These are phyloP conservation scores for Zygaena filipendulae DNA, from an alignment of 2,888 invertebrate genomes.

Conservation along the genomic window DNA sequence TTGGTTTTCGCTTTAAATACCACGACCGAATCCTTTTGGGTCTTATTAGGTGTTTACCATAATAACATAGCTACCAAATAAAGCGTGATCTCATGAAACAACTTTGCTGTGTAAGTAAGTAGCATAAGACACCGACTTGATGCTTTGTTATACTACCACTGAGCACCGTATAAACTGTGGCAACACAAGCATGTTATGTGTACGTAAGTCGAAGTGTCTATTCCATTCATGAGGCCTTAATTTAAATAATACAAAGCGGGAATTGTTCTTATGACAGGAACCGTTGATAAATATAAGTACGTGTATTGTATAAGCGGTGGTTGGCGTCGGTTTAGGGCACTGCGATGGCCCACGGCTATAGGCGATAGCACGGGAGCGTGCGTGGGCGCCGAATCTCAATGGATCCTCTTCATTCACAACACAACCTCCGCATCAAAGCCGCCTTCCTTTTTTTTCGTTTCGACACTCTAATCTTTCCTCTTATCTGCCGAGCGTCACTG, in stretches of 20 bases:
- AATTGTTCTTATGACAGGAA: constrained; percentile 35
- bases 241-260: constrained; percentile 40
- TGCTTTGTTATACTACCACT: too few relatives aligned
- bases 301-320: constrained; percentile 35
- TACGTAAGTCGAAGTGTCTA: too few relatives aligned
- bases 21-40: constrained; percentile 36
- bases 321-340: constrained; percentile 17
- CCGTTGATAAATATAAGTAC: constrained; percentile 28
- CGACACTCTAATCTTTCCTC: constrained; percentile 58
- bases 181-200: too few relatives aligned
- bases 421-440: constrained; percentile 60
- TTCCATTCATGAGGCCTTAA: constrained; percentile 27
- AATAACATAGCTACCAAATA: constrained; percentile 32
- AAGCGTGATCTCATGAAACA: too few relatives aligned
- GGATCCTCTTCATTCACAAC: constrained; percentile 66
- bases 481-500: constrained; percentile 61
- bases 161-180: too few relatives aligned
- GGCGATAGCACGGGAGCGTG: constrained; percentile 25
- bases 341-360: constrained; percentile 24
- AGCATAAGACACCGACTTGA: too few relatives aligned
- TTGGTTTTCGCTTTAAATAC: constrained; percentile 52
- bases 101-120: too few relatives aligned
- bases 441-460: constrained; percentile 51
- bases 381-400: constrained; percentile 62
- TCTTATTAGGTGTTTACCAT: constrained; percentile 36